Evolutionary conservation across 1,140 invertebrate genomes (phyloP).

Genomic region (Macrocentrus cingulum): DNA sequence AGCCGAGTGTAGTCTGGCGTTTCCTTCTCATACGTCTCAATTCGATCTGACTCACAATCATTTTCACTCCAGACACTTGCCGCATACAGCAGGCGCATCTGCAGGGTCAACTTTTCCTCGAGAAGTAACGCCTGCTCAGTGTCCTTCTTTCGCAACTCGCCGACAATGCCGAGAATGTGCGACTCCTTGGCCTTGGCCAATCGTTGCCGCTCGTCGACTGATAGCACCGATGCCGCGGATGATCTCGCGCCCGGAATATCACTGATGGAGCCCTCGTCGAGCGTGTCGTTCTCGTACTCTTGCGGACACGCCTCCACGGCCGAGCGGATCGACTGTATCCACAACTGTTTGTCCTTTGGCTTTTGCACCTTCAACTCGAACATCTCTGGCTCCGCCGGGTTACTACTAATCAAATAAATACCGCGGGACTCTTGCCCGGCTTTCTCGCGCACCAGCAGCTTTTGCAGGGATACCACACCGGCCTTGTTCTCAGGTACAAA

Average conservation of each 20-base stretch:
- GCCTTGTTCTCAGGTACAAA: slow-evolving; percentile 89
- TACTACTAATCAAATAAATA: slow-evolving; percentile 86
- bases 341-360: slow-evolving; percentile 83
- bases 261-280: slow-evolving; percentile 58
- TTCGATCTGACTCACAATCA: slow-evolving; percentile 44
- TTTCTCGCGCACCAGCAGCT: slow-evolving; percentile 88
- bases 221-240: slow-evolving; percentile 55
- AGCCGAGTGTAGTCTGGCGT: slow-evolving; percentile 51
- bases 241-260: slow-evolving; percentile 46
- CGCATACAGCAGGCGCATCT: slow-evolving; percentile 75
- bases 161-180: slow-evolving; percentile 72
- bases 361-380: slow-evolving; percentile 90
- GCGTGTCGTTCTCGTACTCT: slow-evolving; percentile 64
- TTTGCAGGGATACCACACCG: slow-evolving; percentile 87
- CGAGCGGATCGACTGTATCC: slow-evolving; percentile 80
- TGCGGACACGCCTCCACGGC: slow-evolving; percentile 73
- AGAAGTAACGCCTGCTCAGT: slow-evolving; percentile 79
- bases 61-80: slow-evolving; percentile 55
- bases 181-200: slow-evolving; percentile 71
- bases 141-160: slow-evolving; percentile 81
- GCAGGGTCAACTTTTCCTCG: slow-evolving; percentile 85
- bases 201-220: slow-evolving; percentile 73
- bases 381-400: slow-evolving; percentile 89
- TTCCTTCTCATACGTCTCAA: slow-evolving; percentile 44
- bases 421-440: slow-evolving; percentile 85